A percentile compares a stretch with the other conserved stretches of the same genome.
Evolutionary conservation across 2,113 vertebrate species (phyloP).

Genomic region (Paraplagusia blochii): DNA sequence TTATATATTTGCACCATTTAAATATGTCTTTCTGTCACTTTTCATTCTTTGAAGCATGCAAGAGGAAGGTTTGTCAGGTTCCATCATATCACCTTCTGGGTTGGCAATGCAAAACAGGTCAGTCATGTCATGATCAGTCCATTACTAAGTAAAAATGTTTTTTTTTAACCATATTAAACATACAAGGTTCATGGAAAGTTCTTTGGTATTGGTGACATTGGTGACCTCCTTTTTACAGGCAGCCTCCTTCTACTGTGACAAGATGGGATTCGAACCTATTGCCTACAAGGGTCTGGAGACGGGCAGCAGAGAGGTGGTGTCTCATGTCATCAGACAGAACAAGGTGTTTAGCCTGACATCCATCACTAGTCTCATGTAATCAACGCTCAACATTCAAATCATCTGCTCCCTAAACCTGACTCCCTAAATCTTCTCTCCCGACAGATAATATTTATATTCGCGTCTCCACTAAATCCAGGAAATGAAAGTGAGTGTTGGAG

Average conservation of each 20-base stretch:
- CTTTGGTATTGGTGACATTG: not conserved
- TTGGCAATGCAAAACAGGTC: constrained; percentile 86
- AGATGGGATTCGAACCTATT: constrained; percentile 79
- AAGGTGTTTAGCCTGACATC: constrained; percentile 62
- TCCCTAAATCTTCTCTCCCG: constrained; percentile 9
- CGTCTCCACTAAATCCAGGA: constrained; percentile 78
- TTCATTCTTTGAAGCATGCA: constrained; percentile 59
- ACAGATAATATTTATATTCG: constrained; percentile 78
- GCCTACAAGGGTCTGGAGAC: constrained; percentile 83
- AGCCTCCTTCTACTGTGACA: constrained; percentile 78
- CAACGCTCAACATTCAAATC: not conserved
- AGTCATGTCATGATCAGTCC: constrained; percentile 13
- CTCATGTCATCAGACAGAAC: constrained; percentile 78
- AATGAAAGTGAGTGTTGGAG: constrained; percentile 66
- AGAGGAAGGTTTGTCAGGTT: constrained; percentile 77
- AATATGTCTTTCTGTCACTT: not conserved
- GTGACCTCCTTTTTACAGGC: constrained; percentile 62
- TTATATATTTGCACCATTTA: too few relatives aligned
- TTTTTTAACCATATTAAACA: too few relatives aligned
- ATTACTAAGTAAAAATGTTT: too few relatives aligned
- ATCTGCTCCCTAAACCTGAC: not conserved
- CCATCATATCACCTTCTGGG: constrained; percentile 83
- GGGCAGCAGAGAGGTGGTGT: constrained; percentile 73
- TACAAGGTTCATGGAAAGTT: too few relatives aligned
- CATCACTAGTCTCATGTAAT: not conserved